Evolutionary conservation across 37 sponge, comb jelly and placozoan species (phyloP).

Genomic region (Amphimedon queenslandica): DNA sequence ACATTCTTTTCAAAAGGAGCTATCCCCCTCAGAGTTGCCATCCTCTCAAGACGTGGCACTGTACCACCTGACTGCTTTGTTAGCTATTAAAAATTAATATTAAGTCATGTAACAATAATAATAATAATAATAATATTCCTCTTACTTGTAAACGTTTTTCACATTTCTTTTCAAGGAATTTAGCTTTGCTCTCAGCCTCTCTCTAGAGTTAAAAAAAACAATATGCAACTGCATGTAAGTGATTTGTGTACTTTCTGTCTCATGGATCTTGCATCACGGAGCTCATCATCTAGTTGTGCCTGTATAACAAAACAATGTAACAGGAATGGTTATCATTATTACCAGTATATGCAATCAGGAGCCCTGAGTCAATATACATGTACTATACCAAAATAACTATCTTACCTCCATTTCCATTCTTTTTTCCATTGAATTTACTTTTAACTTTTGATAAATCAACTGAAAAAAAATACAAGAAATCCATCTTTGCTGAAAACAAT

Average conservation of each 20-base stretch:
- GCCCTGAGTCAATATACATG: too few relatives aligned
- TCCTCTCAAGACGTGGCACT: slow-evolving; percentile 81
- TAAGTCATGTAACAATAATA: neutral
- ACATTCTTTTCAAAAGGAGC: slow-evolving; percentile 74
- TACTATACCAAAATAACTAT: neutral
- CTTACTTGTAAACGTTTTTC: slow-evolving; percentile 65
- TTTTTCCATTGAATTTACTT: slow-evolving; percentile 66
- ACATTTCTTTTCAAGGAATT: slow-evolving; percentile 64
- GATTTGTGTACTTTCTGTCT: slow-evolving; percentile 53
- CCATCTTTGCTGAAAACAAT: neutral
- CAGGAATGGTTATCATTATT: too few relatives aligned
- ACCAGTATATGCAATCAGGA: too few relatives aligned
- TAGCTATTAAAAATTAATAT: slow-evolving; percentile 25
- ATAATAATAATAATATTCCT: neutral
- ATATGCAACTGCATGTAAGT: neutral
- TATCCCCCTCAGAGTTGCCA: slow-evolving; percentile 56
- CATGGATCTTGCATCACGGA: slow-evolving; percentile 41
- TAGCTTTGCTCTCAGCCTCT: slow-evolving; percentile 60
- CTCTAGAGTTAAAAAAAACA: slow-evolving; percentile 30
- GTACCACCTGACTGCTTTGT: slow-evolving; percentile 60
- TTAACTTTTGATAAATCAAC: slow-evolving; percentile 48
- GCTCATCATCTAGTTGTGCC: slow-evolving; percentile 52
- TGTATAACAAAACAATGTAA: slow-evolving; percentile 6
- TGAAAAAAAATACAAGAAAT: slow-evolving; percentile 1
- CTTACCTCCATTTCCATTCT: slow-evolving; percentile 69